These are phyloP conservation scores for Monopterus albus DNA, from an alignment of 2,113 vertebrate species.

Conservation along the genomic window DNA sequence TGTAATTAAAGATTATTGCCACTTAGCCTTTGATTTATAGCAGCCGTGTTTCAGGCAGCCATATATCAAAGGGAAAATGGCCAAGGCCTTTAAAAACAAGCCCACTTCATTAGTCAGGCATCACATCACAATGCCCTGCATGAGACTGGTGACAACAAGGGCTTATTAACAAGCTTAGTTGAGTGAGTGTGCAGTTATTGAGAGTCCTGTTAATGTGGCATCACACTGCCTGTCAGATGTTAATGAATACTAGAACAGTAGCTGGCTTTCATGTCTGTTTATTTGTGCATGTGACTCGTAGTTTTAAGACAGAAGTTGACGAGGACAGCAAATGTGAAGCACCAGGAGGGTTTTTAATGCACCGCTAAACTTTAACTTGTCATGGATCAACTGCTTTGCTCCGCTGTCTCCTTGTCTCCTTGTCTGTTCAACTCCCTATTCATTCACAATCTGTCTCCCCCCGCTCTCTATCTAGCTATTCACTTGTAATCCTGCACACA, in stretches of 20 bases:
- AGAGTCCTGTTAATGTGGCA: conserved; percentile 4
- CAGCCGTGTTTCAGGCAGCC: conserved; percentile 23
- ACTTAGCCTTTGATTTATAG: conserved; percentile 60
- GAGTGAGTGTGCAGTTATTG: background rate
- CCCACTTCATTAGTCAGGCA: conserved; percentile 53
- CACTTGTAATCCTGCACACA: background rate
- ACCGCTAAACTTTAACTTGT: conserved; percentile 17
- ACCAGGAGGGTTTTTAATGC: background rate
- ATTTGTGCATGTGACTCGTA: background rate
- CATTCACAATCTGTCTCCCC: background rate
- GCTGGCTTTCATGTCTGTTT: background rate
- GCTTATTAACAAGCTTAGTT: conserved; percentile 40
- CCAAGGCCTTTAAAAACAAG: conserved; percentile 27
- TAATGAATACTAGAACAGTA: background rate
- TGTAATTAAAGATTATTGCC: no score
- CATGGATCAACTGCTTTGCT: conserved; percentile 19
- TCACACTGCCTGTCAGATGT: conserved; percentile 12
- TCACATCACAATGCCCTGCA: conserved; percentile 23
- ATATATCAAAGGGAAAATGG: conserved; percentile 58
- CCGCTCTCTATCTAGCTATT: background rate
- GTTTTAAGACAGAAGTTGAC: no score
- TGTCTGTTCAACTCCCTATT: background rate
- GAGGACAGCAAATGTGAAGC: conserved; percentile 5
- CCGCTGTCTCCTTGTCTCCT: background rate
- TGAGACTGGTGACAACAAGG: conserved; percentile 31